Evolutionary conservation across 2,797 vertebrate genomes (phyloP), one percentile per base, ranked within the genome.

Genomic region (Thamnophis elegans): DNA sequence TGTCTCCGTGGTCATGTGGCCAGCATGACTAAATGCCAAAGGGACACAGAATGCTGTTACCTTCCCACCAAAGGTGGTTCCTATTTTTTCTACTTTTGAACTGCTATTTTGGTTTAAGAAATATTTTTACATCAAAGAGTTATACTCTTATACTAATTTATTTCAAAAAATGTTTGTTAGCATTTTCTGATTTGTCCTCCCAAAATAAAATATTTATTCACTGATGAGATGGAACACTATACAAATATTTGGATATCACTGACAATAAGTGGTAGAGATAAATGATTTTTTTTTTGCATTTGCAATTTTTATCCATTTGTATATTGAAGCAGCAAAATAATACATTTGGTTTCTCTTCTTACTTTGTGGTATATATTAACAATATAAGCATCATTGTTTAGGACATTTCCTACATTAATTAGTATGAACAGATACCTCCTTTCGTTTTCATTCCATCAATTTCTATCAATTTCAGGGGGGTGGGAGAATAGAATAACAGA

Each of bases 381-480:
- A 54, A 89, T n/a, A 20, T 59, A 90, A 92, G 54, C 93, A 91
- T 20, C 0, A 7, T 90, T 87, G 68, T 93, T 94, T 82, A 53
- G 92, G 54, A 94, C 26, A 93, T 93, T 96, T 95, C 53, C 89
- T 94, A 28, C 82, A 94, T 94, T 95, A 95, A 95, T 92, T 94
- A 91, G 20, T 91, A 92, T 87, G 55, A 92, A 90, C 47, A 93
- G 62, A 92, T 65, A 94, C 25, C 13, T 36, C n/a, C 18, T 65
- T 26, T 2, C 58, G 54, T 32, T 54, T 36, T 51, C 14, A 25
- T 42, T 42, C 5, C 14, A 62, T 68, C 88, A 93, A 51, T n/a
- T 42, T 42, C 5, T 14, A 62, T 68, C 88, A 93, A 88, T 90
- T 96, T 89, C 32, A 90, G 51, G 55, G 0, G 55, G 54, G 54